Conservation (phyloP, 2,797 vertebrate genomes). For the Mastacembelus armatus region DNA sequence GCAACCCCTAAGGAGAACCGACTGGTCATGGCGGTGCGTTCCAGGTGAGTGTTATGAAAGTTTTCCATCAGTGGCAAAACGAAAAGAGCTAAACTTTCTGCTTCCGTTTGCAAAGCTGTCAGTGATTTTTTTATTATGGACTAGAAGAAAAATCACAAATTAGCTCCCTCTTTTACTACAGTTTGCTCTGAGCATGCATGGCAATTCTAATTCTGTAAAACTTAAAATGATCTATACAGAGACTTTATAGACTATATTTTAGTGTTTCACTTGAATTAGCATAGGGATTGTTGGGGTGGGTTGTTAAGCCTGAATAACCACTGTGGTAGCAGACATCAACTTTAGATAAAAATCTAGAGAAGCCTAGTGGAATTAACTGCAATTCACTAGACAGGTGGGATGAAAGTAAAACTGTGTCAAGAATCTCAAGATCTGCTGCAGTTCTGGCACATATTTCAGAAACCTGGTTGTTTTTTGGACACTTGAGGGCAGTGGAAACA, state of each 20-base stretch:
- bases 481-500: too few relatives aligned
- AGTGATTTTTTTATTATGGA: slow-evolving; percentile 52
- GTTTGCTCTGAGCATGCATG: slow-evolving; percentile 4
- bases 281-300: too few relatives aligned
- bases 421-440: too few relatives aligned
- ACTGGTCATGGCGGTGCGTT: slow-evolving; percentile 62
- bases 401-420: slow-evolving; percentile 3
- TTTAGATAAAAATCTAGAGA: too few relatives aligned
- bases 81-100: slow-evolving; percentile 65
- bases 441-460: too few relatives aligned
- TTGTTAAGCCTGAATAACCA: too few relatives aligned
- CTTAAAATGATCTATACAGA: too few relatives aligned
- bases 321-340: too few relatives aligned
- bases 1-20: slow-evolving; percentile 43
- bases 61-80: slow-evolving; percentile 54
- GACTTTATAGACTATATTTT: too few relatives aligned
- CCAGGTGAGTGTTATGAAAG: slow-evolving; percentile 64
- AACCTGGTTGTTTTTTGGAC: too few relatives aligned
- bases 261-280: too few relatives aligned
- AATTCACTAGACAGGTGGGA: slow-evolving; percentile 6
- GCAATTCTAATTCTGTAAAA: slow-evolving; percentile 16
- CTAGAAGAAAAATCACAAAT: slow-evolving; percentile 62
- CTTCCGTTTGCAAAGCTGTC: slow-evolving; percentile 55
- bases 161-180: slow-evolving; percentile 34
- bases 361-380: slow-evolving; percentile 4